These are phyloP conservation scores for Meiosimyza decipiens DNA, from an alignment of 2,888 invertebrate genomes.

Conservation along the genomic window DNA sequence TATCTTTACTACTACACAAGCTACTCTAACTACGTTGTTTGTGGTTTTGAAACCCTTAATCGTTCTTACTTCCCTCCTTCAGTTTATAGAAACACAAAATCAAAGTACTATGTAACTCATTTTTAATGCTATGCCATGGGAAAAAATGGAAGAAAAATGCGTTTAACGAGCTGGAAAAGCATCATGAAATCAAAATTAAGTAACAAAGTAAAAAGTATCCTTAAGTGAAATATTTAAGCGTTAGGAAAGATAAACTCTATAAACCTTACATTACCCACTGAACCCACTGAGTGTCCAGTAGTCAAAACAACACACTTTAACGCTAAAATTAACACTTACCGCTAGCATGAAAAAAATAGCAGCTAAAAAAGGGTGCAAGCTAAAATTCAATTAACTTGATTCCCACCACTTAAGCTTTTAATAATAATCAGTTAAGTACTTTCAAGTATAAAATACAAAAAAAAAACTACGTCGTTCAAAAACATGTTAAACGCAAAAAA, in stretches of 20 bases:
- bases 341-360: background rate
- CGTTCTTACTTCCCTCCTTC: too few species aligned
- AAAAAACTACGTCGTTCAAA: background rate
- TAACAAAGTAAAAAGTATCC: background rate
- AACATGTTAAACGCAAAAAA: background rate
- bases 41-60: too few species aligned
- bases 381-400: slow-evolving; percentile 51
- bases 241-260: background rate
- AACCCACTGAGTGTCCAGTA: too few species aligned
- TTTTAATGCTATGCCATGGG: background rate
- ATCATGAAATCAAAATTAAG: slow-evolving; percentile 29
- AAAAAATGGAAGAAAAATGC: slow-evolving; percentile 4
- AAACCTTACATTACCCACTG: background rate
- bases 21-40: too few species aligned
- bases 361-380: slow-evolving; percentile 43
- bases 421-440: slow-evolving; percentile 51
- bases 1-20: too few species aligned
- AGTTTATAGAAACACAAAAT: too few species aligned
- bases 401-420: slow-evolving; percentile 49
- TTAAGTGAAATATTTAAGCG: background rate
- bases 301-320: slow-evolving; percentile 13
- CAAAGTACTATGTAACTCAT: too few species aligned
- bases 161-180: slow-evolving; percentile 29
- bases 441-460: background rate
- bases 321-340: slow-evolving; percentile 21